Evolutionary conservation across 2,113 vertebrate genomes (phyloP).

Genomic region (Aegithalos caudatus): DNA sequence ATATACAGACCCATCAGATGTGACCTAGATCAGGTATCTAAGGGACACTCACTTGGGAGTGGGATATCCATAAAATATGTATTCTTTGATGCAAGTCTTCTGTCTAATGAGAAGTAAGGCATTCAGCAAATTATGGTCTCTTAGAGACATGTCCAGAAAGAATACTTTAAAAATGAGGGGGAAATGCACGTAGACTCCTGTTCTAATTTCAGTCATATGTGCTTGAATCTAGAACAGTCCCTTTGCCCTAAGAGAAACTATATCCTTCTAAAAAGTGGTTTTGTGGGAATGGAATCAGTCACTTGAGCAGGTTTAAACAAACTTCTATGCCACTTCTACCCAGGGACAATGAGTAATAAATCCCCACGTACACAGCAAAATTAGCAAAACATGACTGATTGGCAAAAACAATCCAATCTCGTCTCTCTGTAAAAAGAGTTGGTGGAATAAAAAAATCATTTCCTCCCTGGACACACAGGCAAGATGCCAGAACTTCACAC

Average conservation of each 20-base stretch:
- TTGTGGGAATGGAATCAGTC: constrained; percentile 29
- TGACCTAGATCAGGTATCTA: constrained; percentile 38
- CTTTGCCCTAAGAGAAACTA: background rate
- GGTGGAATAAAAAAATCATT: background rate
- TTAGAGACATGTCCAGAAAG: constrained; percentile 10
- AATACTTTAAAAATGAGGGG: background rate
- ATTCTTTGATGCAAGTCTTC: constrained; percentile 19
- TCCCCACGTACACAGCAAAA: constrained; percentile 24
- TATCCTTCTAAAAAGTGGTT: constrained; percentile 22
- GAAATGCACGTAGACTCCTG: background rate
- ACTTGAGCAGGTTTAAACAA: constrained; percentile 37
- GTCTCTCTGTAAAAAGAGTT: background rate
- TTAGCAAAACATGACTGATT: constrained; percentile 42
- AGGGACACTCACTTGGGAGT: background rate
- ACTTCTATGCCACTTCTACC: constrained; percentile 30
- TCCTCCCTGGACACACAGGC: background rate
- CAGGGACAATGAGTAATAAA: constrained; percentile 58
- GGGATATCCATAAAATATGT: constrained; percentile 4
- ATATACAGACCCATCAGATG: constrained; percentile 23
- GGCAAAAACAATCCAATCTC: constrained; percentile 45
- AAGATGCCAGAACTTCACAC: background rate
- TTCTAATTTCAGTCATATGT: constrained; percentile 17
- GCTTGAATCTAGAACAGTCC: background rate
- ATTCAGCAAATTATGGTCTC: background rate
- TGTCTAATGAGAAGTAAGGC: constrained; percentile 3